A percentile compares a stretch with the other conserved stretches of the same genome.
These are phyloP conservation scores for Brachionus angularis DNA, from an alignment of 1,140 invertebrate species.

Conservation along the genomic window DNA sequence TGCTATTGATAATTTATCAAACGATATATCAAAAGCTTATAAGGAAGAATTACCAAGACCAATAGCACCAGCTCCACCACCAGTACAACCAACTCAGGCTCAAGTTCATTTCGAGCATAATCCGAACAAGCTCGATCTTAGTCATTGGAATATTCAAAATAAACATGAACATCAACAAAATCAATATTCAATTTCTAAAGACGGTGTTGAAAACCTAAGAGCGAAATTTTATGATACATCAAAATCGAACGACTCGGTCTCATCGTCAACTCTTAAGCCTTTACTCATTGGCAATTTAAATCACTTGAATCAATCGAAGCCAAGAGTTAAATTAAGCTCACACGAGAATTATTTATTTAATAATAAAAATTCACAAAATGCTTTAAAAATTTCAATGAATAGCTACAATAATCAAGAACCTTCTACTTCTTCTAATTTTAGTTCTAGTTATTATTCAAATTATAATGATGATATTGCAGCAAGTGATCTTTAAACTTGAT, in stretches of 20 bases:
- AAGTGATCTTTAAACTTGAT: no score
- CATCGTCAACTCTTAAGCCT: neutral
- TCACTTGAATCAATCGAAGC: neutral
- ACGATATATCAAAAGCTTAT: neutral
- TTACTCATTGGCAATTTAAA: neutral
- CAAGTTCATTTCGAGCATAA: conserved; percentile 25
- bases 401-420: conserved; percentile 6
- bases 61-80: no score
- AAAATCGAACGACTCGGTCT: neutral
- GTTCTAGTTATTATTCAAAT: no score
- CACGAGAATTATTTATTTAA: conserved; percentile 24
- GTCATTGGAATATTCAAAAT: conserved; percentile 26
- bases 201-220: conserved; percentile 24
- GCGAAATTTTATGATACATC: conserved; percentile 31
- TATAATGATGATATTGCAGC: no score
- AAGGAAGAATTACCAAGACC: neutral
- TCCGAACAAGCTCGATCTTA: conserved; percentile 26
- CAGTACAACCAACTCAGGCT: no score
- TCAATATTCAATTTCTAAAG: conserved; percentile 33
- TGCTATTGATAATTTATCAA: neutral
- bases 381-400: neutral
- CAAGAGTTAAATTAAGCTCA: neutral
- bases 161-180: neutral
- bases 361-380: conserved; percentile 32
- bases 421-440: no score